A percentile compares a stretch with the other conserved stretches of the same genome.
Evolutionary conservation across 2,888 invertebrate species (phyloP).

Genomic region (Drosophila kanekoi): DNA sequence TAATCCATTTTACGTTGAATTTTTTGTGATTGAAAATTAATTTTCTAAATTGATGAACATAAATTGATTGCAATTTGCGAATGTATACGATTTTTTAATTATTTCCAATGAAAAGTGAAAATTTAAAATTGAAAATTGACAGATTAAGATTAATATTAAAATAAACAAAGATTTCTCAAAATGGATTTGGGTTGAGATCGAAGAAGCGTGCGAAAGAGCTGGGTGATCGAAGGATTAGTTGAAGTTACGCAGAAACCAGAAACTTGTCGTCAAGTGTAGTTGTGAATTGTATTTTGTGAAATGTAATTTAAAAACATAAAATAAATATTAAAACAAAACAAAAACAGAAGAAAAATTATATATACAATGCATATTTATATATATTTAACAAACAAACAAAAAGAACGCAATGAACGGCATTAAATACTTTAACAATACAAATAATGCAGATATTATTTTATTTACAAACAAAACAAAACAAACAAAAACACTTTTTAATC

Average conservation of each 20-base stretch:
- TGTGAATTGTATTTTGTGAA: conserved; percentile 85
- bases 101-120: conserved; percentile 61
- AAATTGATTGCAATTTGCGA: conserved; percentile 82
- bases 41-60: conserved; percentile 72
- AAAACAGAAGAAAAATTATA: conserved; percentile 61
- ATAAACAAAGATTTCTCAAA: conserved; percentile 68
- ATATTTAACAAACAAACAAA: conserved; percentile 37
- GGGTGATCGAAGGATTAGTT: conserved; percentile 63
- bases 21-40: conserved; percentile 79
- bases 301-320: conserved; percentile 76
- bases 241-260: conserved; percentile 66
- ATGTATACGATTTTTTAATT: conserved; percentile 84
- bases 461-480: conserved; percentile 63
- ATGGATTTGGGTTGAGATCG: conserved; percentile 64
- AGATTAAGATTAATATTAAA: too few species aligned
- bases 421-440: conserved; percentile 64
- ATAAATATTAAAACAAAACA: conserved; percentile 38
- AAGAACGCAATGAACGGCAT: conserved; percentile 50
- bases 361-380: conserved; percentile 76
- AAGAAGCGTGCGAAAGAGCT: conserved; percentile 43
- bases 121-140: conserved; percentile 42
- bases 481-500: conserved; percentile 49
- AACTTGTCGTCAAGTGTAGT: conserved; percentile 82
- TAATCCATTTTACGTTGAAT: conserved; percentile 63
- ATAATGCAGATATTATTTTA: conserved; percentile 69